Percentiles rank a stretch among this genome's conserved stretches.
phyloP scores from a whole-genome alignment of 2,113 vertebrate species.

The Ovibos moschatus region DNA sequence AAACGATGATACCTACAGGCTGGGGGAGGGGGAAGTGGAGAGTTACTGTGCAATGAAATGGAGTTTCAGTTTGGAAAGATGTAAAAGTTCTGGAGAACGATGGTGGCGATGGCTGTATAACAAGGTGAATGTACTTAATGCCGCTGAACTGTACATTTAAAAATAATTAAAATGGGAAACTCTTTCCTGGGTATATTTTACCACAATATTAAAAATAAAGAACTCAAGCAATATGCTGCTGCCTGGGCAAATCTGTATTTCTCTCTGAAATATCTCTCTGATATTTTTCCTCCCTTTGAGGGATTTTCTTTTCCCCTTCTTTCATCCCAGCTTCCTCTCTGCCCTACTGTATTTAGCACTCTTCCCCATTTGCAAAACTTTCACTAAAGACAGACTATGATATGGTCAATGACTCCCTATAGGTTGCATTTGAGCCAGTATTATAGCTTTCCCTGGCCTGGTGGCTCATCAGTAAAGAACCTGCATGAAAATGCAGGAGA shows the following conservation, averaged over 20 bases:
- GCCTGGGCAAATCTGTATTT: background rate
- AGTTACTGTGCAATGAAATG: background rate
- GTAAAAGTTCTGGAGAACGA: background rate
- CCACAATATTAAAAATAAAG: background rate
- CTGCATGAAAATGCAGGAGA: background rate
- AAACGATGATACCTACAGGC: background rate
- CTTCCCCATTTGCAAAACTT: background rate
- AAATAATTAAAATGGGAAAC: background rate
- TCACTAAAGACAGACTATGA: background rate
- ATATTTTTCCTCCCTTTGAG: background rate
- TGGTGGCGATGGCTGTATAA: background rate
- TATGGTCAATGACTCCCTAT: background rate
- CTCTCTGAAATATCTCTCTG: background rate
- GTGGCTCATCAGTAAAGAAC: background rate
- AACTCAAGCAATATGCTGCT: background rate
- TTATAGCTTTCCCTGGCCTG: background rate
- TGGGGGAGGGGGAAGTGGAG: rapidly evolving
- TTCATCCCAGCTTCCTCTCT: background rate
- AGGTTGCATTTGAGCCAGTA: background rate
- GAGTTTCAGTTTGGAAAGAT: background rate
- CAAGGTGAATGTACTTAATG: background rate
- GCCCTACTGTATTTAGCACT: background rate
- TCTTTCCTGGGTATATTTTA: background rate
- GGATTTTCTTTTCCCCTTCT: background rate
- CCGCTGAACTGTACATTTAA: background rate